Base-by-base conservation (phyloP, 2,888 invertebrate genomes). In the Agrotis segetum region DNA sequence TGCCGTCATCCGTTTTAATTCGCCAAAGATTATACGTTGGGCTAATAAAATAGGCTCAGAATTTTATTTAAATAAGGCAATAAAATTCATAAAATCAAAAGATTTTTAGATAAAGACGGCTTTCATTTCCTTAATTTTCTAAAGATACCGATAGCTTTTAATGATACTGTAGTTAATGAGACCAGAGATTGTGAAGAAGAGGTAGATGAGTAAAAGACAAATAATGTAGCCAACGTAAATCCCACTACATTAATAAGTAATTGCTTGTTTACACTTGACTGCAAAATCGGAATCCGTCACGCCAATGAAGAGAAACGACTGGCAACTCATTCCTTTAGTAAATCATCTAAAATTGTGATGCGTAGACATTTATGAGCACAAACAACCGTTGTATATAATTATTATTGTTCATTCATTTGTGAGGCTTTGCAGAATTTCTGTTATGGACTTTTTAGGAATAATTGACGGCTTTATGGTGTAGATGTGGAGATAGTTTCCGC, bases 231-330 rank as follows among this genome's bases (percentile, higher is more conserved):
- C 19, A 19, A 69, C 40, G 47, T 59, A 58, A 58, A 59, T 66
- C n/a, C 50, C 55, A 52, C 50, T 76, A 29, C 29, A 52, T 76
- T 19, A 60, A 44, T 52, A 29, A 29, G 11, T 52, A 70, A 70
- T 81, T 61, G 60, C 82, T 70, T 81, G 77, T 81, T 81, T 77
- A 81, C 78, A 81, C 70, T 81, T 82, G 24, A 70, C 40, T 81
- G 82, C 82, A 64, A 79, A 77, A 67, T 79, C 64, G 52, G 67
- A 21, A 82, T 82, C 78, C 82, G 78, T 79, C 67, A 79, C 82
- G 82, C 78, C 63, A 77, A 79, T 79, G 60, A 77, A 71, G 78
- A 71, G 82, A 82, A 77, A 70, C 77, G 60, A 67, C 52, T 71
- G 63, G n/a, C 34, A 64, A 77, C 50, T 66, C 65, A 81, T 81